These are phyloP conservation scores for Misgurnus anguillicaudatus DNA, from an alignment of 2,113 vertebrate species.

Conservation along the genomic window DNA sequence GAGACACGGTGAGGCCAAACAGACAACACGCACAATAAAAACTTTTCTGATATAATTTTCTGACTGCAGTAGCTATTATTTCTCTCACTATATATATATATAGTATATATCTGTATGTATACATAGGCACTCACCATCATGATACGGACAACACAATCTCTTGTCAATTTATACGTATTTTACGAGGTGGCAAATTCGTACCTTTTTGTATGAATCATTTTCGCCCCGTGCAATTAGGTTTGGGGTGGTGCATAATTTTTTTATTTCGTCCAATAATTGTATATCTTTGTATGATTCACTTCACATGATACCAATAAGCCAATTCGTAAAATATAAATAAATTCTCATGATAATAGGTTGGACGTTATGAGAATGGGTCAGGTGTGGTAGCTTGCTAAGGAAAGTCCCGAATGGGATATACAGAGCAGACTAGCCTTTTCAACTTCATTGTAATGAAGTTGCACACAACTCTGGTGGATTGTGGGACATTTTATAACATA, in stretches of 20 bases:
- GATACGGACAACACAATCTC: not conserved
- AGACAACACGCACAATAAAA: slow-evolving; percentile 9
- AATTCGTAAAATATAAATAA: too few species aligned
- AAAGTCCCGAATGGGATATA: slow-evolving; percentile 45
- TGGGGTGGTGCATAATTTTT: too few species aligned
- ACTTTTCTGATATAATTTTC: slow-evolving; percentile 62
- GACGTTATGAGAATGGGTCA: slow-evolving; percentile 63
- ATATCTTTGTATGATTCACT: too few species aligned
- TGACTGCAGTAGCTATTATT: slow-evolving; percentile 68
- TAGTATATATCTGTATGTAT: slow-evolving; percentile 60
- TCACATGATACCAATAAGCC: too few species aligned
- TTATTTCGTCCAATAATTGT: too few species aligned
- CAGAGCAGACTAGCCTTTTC: not conserved
- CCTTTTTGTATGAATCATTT: too few species aligned
- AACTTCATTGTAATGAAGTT: not conserved
- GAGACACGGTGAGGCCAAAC: slow-evolving; percentile 21
- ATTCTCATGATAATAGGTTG: too few species aligned
- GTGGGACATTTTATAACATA: not conserved
- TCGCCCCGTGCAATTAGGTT: too few species aligned
- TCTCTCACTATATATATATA: slow-evolving; percentile 57
- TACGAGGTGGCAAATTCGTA: too few species aligned
- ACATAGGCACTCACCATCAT: slow-evolving; percentile 74
- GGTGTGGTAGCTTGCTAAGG: slow-evolving; percentile 43
- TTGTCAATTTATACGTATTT: too few species aligned
- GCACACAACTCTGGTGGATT: not conserved